Evolutionary conservation across 2,888 invertebrate species (phyloP).

Genomic region (Drosophila putrida): DNA sequence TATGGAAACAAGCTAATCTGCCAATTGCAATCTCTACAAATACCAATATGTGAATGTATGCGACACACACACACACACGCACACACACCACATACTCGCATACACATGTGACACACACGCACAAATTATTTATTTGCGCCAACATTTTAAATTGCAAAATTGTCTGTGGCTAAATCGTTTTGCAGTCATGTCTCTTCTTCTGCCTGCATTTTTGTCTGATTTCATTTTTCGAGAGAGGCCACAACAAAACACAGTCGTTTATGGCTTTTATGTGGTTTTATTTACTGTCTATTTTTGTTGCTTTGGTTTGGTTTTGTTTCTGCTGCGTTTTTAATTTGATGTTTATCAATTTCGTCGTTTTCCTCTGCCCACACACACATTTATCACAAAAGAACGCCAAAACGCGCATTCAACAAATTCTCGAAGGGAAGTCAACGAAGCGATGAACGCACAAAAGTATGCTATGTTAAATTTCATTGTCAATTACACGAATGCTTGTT

Average conservation of each 20-base stretch:
- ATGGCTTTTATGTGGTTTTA: slow-evolving; percentile 74
- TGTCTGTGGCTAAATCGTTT: slow-evolving; percentile 78
- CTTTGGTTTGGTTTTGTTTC: slow-evolving; percentile 23
- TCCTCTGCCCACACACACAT: slow-evolving; percentile 1
- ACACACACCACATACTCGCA: background rate
- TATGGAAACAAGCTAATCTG: slow-evolving; percentile 63
- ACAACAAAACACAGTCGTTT: slow-evolving; percentile 66
- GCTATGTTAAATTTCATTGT: slow-evolving; percentile 58
- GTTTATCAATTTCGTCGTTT: slow-evolving; percentile 61
- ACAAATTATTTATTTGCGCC: slow-evolving; percentile 72
- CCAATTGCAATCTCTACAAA: slow-evolving; percentile 70
- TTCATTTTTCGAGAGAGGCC: slow-evolving; percentile 48
- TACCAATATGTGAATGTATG: slow-evolving; percentile 17
- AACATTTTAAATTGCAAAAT: slow-evolving; percentile 78
- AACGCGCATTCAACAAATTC: slow-evolving; percentile 14
- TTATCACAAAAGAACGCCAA: background rate
- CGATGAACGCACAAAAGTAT: slow-evolving; percentile 36
- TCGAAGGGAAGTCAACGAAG: slow-evolving; percentile 6
- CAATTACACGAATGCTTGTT: slow-evolving; percentile 66
- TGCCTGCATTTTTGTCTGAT: slow-evolving; percentile 38
- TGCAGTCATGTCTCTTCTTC: slow-evolving; percentile 32
- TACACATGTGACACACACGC: slow-evolving; percentile 7
- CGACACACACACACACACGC: background rate
- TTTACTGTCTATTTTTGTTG: slow-evolving; percentile 53
- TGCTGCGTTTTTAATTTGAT: slow-evolving; percentile 72